Base-by-base conservation (phyloP, 2,797 vertebrate species). In the Anableps anableps region DNA sequence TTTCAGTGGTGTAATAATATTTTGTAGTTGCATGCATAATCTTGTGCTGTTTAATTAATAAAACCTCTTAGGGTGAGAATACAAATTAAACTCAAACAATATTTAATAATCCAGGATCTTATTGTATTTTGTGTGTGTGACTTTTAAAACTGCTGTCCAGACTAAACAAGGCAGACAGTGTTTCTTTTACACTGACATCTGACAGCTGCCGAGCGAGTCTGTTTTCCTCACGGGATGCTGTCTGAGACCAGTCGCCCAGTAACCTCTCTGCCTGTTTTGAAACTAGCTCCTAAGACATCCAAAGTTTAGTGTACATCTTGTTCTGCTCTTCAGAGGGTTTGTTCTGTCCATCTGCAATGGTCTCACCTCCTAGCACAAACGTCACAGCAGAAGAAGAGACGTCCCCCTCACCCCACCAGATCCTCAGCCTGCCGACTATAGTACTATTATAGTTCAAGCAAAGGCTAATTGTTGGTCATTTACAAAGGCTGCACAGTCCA, bases 371-470 rank as follows among this genome's bases (percentile, higher is more conserved):
- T 88, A 60, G 92, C 78, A 88, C 90, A 88, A 87, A 91, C 93
- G 93, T 95, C 94, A 95, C 88, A 86, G 79, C 85, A 81, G 87
- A 80, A 88, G 86, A 82, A 91, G 89, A 92, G 90, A 93, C 93
- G 83, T 90, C 93, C 92, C 91, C 87, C 91, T 94, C 93, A 94
- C 92, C 92, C 93, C 92, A 94, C 90, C 88, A 88, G 82, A 90
- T 84, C 82, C 88, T 90, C 83, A 38, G 82, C 77, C 48, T 16
- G 80, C 86, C 83, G 84, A 92, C 93, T 94, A 79, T 93, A 88
- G 93, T 91, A 87, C 92, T 90, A 93, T 94, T 94, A 91, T 93
- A 90, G 91, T 92, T 93, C 92, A 89, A 90, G 93, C 92, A 95
- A 94, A 95, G 93, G 88, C 90, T 89, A 92, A 91, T 95, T 94